A percentile compares a stretch with the other conserved stretches of the same genome.
These are phyloP conservation scores for Cremastinae sp. DNA, from an alignment of 2,888 invertebrate species.

Conservation along the genomic window DNA sequence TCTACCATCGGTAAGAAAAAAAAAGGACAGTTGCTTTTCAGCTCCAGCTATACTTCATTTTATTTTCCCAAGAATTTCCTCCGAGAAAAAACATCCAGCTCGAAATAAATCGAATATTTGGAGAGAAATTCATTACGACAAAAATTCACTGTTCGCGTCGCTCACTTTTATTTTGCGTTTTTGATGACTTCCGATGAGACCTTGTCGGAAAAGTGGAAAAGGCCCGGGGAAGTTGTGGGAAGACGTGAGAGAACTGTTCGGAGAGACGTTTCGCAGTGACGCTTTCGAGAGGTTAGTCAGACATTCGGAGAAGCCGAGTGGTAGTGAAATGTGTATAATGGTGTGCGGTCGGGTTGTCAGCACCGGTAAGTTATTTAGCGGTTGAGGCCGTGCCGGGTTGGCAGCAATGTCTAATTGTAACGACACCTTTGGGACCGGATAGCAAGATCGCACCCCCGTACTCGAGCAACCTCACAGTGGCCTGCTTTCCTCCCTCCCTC, in stretches of 20 bases:
- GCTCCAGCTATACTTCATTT: too few relatives aligned
- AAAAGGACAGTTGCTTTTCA: too few relatives aligned
- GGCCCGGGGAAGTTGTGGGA: background rate
- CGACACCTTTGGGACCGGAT: conserved; percentile 78
- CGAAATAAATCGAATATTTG: too few relatives aligned
- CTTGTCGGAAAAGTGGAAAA: background rate
- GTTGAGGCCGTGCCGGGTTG: conserved; percentile 76
- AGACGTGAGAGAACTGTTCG: conserved; percentile 54
- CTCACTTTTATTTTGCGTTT: too few relatives aligned
- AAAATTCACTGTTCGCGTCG: too few relatives aligned
- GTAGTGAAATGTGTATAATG: conserved; percentile 60
- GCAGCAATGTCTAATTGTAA: conserved; percentile 79
- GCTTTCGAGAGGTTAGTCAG: conserved; percentile 59
- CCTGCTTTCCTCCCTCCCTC: conserved; percentile 36
- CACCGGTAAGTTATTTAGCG: conserved; percentile 79
- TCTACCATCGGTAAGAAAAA: conserved; percentile 57
- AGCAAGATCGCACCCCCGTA: conserved; percentile 67
- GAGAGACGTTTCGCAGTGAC: conserved; percentile 25
- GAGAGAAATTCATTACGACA: too few relatives aligned
- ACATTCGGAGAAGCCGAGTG: conserved; percentile 57
- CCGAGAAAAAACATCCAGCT: too few relatives aligned
- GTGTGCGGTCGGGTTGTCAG: conserved; percentile 78
- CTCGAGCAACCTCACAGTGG: conserved; percentile 56
- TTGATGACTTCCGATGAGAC: too few relatives aligned
- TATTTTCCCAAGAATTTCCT: too few relatives aligned